A percentile compares a stretch with the other conserved stretches of the same genome.
Evolutionary conservation across 2,113 vertebrate species (phyloP).

Genomic region (Hystrix cristata): DNA sequence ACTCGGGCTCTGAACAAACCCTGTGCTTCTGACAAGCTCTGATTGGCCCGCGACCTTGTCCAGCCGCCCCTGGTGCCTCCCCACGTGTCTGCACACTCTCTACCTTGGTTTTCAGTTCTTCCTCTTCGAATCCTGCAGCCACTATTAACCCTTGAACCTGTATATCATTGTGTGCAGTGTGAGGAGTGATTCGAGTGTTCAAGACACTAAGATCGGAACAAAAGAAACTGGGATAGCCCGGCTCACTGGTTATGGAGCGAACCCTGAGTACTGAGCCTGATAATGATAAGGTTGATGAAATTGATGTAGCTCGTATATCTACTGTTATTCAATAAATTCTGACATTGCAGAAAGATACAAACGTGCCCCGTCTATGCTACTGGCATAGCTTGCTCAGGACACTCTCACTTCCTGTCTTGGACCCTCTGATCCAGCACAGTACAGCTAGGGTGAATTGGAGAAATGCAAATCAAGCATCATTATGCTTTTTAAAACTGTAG

Average conservation of each 20-base stretch:
- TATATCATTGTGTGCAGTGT: not conserved
- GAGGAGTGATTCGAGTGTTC: not conserved
- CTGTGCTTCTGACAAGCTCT: too few species aligned
- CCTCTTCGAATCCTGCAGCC: not conserved
- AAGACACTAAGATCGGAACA: not conserved
- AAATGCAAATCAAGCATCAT: not conserved
- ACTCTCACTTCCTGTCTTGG: not conserved
- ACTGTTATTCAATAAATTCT: not conserved
- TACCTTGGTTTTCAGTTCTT: not conserved
- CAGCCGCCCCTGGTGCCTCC: not conserved
- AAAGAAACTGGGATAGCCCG: not conserved
- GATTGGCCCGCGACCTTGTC: not conserved
- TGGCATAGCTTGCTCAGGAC: not conserved
- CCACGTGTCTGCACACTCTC: not conserved
- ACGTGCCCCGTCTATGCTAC: too few species aligned
- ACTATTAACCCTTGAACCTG: not conserved
- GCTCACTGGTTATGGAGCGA: not conserved
- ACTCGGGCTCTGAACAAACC: not conserved
- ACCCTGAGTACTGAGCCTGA: not conserved
- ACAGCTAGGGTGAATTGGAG: not conserved
- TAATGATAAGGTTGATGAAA: not conserved
- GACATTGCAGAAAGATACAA: not conserved
- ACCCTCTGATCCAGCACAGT: not conserved
- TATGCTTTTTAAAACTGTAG: not conserved
- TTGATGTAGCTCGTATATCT: not conserved